These are phyloP conservation scores for Batillaria attramentaria DNA, from an alignment of 1,140 invertebrate species.

Conservation along the genomic window DNA sequence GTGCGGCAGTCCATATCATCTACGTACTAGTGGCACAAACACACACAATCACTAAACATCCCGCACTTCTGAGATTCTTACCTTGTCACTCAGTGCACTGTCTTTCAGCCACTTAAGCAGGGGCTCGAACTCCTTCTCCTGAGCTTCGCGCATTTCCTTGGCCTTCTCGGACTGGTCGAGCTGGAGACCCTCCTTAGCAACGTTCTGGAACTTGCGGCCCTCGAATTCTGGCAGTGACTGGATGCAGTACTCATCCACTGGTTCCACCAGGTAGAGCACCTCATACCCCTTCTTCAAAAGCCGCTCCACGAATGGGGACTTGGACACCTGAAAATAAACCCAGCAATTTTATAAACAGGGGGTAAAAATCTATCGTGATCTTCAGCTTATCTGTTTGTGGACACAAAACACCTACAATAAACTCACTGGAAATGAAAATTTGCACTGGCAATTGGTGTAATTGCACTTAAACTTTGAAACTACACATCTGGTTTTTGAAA, in stretches of 20 bases:
- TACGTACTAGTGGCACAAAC: too few species aligned
- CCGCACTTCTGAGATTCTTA: slow-evolving; percentile 68
- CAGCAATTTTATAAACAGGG: neutral
- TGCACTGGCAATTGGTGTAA: too few species aligned
- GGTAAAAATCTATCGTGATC: neutral
- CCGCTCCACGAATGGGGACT: slow-evolving; percentile 96
- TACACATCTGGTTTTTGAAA: too few species aligned
- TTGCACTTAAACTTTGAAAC: too few species aligned
- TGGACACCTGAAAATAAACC: slow-evolving; percentile 77
- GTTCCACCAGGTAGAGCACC: slow-evolving; percentile 95
- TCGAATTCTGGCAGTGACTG: slow-evolving; percentile 99
- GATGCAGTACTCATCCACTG: slow-evolving; percentile 98
- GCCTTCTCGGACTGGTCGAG: slow-evolving; percentile 84
- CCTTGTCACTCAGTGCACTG: slow-evolving; percentile 86
- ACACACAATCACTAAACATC: neutral
- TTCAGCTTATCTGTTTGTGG: neutral
- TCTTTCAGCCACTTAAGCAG: slow-evolving; percentile 93
- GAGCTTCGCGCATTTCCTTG: slow-evolving; percentile 86
- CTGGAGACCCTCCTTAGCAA: slow-evolving; percentile 97
- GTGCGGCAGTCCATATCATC: too few species aligned
- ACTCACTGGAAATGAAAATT: too few species aligned
- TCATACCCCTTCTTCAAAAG: slow-evolving; percentile 96
- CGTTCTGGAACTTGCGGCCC: slow-evolving; percentile 99
- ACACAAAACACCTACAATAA: too few species aligned
- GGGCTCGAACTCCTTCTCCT: slow-evolving; percentile 90